Percentiles rank a stretch among this genome's conserved stretches.
Conservation (phyloP, 2,888 invertebrate species). For the Stenurella melanura region DNA sequence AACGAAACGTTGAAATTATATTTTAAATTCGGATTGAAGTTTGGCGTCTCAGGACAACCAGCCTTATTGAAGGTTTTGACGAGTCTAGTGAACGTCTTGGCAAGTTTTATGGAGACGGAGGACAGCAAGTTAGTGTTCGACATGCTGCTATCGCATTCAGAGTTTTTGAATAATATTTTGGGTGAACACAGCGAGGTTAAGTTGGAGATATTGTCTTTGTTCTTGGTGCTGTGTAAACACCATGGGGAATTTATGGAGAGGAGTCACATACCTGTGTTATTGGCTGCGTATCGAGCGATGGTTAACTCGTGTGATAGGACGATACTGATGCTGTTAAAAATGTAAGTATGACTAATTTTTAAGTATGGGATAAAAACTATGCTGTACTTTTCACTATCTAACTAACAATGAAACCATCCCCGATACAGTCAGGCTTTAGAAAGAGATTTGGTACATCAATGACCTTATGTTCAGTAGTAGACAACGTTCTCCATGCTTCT, state of each 20-base stretch:
- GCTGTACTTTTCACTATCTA: no score
- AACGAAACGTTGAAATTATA: conserved; percentile 78
- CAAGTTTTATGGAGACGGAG: conserved; percentile 73
- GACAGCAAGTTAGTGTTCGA: conserved; percentile 79
- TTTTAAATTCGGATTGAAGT: conserved; percentile 80
- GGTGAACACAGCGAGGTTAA: conserved; percentile 73
- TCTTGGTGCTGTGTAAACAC: conserved; percentile 79
- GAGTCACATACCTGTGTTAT: conserved; percentile 83
- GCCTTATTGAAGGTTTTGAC: conserved; percentile 73
- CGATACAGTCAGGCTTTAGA: no score
- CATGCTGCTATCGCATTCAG: conserved; percentile 86
- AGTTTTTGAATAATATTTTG: conserved; percentile 83
- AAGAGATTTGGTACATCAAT: no score
- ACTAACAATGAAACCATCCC: no score
- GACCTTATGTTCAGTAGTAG: no score
- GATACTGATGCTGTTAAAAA: conserved; percentile 82
- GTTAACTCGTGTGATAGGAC: conserved; percentile 82
- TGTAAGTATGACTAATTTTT: conserved; percentile 72
- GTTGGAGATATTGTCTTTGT: conserved; percentile 78
- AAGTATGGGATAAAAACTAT: no score
- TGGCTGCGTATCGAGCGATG: conserved; percentile 87
- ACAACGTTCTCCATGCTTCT: no score
- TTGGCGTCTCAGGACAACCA: conserved; percentile 73
- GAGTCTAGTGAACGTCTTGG: conserved; percentile 76
- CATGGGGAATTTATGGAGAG: conserved; percentile 80